Base-by-base conservation (phyloP, 1,140 invertebrate species). In the Periplaneta americana region DNA sequence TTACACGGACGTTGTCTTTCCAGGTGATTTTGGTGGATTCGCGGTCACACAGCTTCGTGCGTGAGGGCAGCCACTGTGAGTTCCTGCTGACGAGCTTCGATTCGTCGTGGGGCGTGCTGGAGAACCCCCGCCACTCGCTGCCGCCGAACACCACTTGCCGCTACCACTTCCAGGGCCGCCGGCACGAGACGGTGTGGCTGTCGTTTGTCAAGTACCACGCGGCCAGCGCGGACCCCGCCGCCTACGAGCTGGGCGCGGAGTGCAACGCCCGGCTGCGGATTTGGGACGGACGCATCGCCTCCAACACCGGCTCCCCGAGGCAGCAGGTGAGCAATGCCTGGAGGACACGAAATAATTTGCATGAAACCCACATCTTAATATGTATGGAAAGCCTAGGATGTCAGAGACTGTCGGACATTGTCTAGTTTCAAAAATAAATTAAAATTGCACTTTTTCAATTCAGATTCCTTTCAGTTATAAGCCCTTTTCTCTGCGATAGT, bases 121-220 rank as follows among this genome's bases (percentile, higher is more conserved):
- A 88, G 34, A 89, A 88, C 35, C 89, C 89, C 4, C 82, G 85
- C 2, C 89, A 89, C 81, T 89, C 89, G 2, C 85, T 90, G 18
- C 89, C 89, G 13, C 86, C 87, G 28, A 89, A 90, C 83, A 89
- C 89, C 13, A 89, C 89, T 18, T 91, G 90, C 83, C 88, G 90
- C 31, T 93, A 92, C 84, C 88, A 90, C 80, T 91, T 93, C 80
- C 85, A 86, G 33, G 95, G 94, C 22, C 92, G 92, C 74, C 88
- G 91, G 22, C 92, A 93, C 82, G 94, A 96, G 87, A 93, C 94
- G 76, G 93, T 96, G 28, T 96, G 95, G 95, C 91, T 96, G 81
- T 94, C 94, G 2, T 96, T 96, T 84, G 92, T 95, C 85, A 95
- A 95, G 86, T 96, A 95, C 85, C 93, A 95, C 86, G 92, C 93